Base-by-base conservation (phyloP, 1,140 invertebrate species). In the Orchesella cincta region DNA sequence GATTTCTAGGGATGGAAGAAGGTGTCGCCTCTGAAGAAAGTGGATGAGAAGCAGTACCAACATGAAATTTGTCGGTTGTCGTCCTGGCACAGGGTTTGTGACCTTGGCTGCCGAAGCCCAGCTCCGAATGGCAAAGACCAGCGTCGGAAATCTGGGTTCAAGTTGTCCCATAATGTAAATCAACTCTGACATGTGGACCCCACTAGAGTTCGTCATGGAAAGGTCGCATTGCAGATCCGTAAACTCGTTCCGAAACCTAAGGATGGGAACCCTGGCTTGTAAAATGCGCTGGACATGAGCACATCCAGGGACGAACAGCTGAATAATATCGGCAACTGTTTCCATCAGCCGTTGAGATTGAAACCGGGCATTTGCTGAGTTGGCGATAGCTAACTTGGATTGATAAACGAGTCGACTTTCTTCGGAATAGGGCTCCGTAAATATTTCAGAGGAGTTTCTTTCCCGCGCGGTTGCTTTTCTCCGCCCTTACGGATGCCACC, bases 1-100 rank as follows among this genome's bases (percentile, higher is more conserved):
- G 0, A 83, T 77, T 54, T 88, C 86, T 2, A 95, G 85, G 0
- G 90, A 82, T 0, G 93, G 93, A 57, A 96, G 84, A 26, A 93
- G 86, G 18, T 89, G 84, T 39, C 87, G 84, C n/a, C 88, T 87
- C 86, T 95, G 93, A 33, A 96, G 86, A 84, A 92, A 96, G 85
- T 91, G 93, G 76, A 96, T 84, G 26, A 94, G 91, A 81, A 97
- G 84, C 34, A 95, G 85, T 0, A 92, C 93, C 1, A 96, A 86
- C 1, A 93, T 92, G 86, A 96, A 96, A 86, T 96, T 96, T 12
- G 93, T 92, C 72, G 96, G 92, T 90, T 92, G 93, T 16, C 88
- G 85, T 1, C 93, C 93, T 0, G 94, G 92, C 67, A 86, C 86
- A 0, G 88, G 84, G 81, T 89, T 90, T 2, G 94, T 96, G 39